Conservation (phyloP, 2,797 vertebrate genomes). For the Mareca strepera region DNA sequence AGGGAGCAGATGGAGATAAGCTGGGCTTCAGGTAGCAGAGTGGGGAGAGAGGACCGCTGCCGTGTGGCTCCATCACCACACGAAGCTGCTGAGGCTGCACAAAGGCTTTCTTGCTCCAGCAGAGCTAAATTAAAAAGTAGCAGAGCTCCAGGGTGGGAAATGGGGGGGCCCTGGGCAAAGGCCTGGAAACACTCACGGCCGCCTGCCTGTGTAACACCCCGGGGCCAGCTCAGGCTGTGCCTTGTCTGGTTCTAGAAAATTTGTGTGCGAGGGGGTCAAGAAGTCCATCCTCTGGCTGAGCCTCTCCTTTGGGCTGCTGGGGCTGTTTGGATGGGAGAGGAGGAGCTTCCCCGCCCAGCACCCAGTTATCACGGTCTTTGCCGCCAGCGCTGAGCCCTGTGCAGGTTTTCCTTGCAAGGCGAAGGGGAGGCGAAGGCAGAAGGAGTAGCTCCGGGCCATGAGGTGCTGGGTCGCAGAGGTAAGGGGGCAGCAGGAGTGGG, state of each 20-base stretch:
- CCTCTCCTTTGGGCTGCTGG: fast-evolving
- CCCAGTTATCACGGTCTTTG: neutral
- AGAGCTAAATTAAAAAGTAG: neutral
- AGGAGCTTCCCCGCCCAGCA: neutral
- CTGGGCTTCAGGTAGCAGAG: neutral
- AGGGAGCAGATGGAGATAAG: neutral
- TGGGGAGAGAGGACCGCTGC: neutral
- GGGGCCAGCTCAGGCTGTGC: neutral
- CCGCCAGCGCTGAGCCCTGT: neutral
- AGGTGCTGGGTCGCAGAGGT: neutral
- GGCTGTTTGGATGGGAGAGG: neutral
- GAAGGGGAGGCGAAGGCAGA: neutral
- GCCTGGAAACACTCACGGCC: neutral
- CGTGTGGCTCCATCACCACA: neutral
- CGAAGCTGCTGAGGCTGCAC: neutral
- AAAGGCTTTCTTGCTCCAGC: neutral
- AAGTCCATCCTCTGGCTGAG: neutral
- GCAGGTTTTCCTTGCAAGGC: neutral
- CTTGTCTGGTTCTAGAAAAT: neutral
- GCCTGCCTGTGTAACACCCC: neutral
- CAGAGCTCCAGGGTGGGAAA: neutral
- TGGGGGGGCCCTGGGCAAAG: neutral
- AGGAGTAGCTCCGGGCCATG: too few species aligned
- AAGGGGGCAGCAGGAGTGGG: neutral
- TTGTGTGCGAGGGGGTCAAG: neutral